Conservation (phyloP, 2,797 vertebrate genomes). For the Ceryle rudis region DNA sequence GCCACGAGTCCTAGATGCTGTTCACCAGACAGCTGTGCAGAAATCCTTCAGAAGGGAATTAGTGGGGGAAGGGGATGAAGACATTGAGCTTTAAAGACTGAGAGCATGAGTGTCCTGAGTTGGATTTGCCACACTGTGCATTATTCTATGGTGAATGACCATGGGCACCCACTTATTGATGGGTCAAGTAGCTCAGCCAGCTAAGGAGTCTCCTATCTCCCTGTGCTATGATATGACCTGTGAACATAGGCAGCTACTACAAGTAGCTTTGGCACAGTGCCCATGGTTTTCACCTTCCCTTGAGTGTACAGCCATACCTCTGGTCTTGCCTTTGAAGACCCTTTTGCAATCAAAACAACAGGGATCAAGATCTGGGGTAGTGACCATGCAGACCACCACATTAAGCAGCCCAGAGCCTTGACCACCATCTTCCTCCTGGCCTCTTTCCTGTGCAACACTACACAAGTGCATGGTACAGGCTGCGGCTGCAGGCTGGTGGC, state of each 20-base stretch:
- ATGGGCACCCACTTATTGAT: not conserved
- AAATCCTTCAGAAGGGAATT: not conserved
- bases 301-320: not conserved
- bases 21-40: not conserved
- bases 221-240: not conserved
- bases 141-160: not conserved
- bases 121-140: not conserved
- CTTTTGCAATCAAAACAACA: not conserved
- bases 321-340: not conserved
- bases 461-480: fast-evolving
- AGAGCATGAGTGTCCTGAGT: not conserved
- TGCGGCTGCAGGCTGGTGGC: not conserved
- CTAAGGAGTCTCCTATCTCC: not conserved
- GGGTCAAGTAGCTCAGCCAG: not conserved
- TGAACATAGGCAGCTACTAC: fast-evolving
- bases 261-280: not conserved
- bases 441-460: fast-evolving
- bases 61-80: not conserved
- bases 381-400: not conserved
- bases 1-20: no score
- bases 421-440: not conserved
- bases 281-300: not conserved
- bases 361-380: fast-evolving
- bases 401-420: not conserved
- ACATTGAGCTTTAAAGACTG: not conserved